These are phyloP conservation scores for Tetranychus truncatus DNA, from an alignment of 2,888 invertebrate genomes.

Conservation along the genomic window DNA sequence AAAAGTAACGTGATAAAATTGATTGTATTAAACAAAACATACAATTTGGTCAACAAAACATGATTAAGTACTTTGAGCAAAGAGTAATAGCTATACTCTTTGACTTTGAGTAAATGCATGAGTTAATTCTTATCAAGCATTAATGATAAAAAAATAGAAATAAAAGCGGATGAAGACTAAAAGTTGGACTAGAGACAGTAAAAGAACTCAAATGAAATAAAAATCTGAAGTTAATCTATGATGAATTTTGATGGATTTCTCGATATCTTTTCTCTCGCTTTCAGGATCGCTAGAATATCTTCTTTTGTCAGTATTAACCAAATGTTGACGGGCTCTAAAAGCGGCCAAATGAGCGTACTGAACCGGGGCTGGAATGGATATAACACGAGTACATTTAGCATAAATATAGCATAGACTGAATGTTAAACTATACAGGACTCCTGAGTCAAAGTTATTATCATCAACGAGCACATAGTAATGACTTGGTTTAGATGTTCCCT, in stretches of 20 bases:
- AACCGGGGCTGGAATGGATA: conserved; percentile 31
- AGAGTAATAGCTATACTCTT: too few relatives aligned
- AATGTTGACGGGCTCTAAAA: conserved; percentile 23
- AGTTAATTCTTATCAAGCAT: too few relatives aligned
- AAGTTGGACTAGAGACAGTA: not conserved
- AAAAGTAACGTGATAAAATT: too few relatives aligned
- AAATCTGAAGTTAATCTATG: not conserved
- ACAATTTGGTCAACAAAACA: too few relatives aligned
- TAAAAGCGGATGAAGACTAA: not conserved
- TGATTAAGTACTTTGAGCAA: too few relatives aligned
- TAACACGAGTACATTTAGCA: conserved; percentile 28
- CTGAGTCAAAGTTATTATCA: conserved; percentile 25
- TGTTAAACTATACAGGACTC: conserved; percentile 26
- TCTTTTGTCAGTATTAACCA: not conserved
- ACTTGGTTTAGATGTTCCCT: conserved; percentile 29
- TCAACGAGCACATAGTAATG: conserved; percentile 26
- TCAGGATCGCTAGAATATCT: not conserved
- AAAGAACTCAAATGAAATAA: not conserved
- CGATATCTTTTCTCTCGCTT: not conserved
- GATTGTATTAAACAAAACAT: too few relatives aligned
- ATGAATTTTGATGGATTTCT: not conserved
- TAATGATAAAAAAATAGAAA: not conserved
- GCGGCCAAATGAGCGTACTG: conserved; percentile 29
- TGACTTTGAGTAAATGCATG: too few relatives aligned
- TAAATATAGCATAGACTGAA: conserved; percentile 29